phyloP scores from a whole-genome alignment of 2,888 invertebrate species.

The Linnaemya tessellans region DNA sequence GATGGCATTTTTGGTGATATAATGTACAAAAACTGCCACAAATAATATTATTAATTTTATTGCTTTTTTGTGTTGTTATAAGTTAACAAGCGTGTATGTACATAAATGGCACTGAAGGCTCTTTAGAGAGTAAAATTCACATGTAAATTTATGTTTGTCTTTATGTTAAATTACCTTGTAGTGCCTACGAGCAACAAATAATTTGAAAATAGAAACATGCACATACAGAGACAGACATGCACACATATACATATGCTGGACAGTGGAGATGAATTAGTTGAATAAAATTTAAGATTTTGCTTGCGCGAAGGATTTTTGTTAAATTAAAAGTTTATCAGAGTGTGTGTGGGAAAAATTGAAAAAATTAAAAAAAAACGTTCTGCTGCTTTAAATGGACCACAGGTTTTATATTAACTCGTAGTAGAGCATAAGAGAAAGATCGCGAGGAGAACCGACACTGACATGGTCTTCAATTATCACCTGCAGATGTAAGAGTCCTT shows the following conservation, averaged over 20 bases:
- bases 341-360: too few species aligned
- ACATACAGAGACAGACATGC: neutral
- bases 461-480: too few species aligned
- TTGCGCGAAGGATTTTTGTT: too few species aligned
- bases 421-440: too few species aligned
- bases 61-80: conserved; percentile 4
- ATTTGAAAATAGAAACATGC: neutral
- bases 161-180: conserved; percentile 34
- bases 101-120: neutral
- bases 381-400: too few species aligned
- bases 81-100: conserved; percentile 5
- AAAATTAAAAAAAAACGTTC: too few species aligned
- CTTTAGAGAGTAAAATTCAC: conserved; percentile 18
- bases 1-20: neutral
- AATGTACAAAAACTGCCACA: neutral
- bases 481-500: too few species aligned
- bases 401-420: too few species aligned
- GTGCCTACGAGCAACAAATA: conserved; percentile 17
- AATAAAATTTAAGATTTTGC: too few species aligned
- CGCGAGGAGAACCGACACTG: too few species aligned
- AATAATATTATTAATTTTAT: conserved; percentile 33
- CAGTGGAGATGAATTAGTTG: neutral
- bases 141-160: conserved; percentile 41
- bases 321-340: too few species aligned
- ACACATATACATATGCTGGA: neutral